phyloP scores from a whole-genome alignment of 2,888 invertebrate genomes.

The Tubulanus polymorphus region DNA sequence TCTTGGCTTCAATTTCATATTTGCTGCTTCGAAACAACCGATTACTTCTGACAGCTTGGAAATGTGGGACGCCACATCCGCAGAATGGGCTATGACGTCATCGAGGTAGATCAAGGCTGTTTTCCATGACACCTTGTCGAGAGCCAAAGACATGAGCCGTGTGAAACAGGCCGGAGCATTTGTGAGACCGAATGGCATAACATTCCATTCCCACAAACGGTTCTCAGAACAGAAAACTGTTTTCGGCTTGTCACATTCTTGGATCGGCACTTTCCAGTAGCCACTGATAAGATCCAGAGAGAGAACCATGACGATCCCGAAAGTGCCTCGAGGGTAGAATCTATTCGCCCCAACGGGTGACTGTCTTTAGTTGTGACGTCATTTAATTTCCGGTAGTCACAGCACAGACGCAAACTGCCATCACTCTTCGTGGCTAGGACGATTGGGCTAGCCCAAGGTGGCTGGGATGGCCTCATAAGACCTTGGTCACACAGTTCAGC shows the following conservation, averaged over 20 bases:
- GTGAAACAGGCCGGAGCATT: background rate
- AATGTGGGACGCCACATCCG: background rate
- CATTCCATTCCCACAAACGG: background rate
- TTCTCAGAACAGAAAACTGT: conserved; percentile 2
- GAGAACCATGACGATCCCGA: conserved; percentile 8
- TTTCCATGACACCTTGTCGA: no score
- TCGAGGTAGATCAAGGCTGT: conserved; percentile 2
- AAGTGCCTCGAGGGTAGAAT: background rate
- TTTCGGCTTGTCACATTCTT: background rate
- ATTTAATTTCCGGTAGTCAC: conserved; percentile 4
- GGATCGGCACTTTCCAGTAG: conserved; percentile 14
- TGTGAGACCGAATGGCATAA: conserved; percentile 3
- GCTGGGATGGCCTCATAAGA: background rate
- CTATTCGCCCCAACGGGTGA: background rate
- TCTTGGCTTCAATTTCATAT: conserved; percentile 11
- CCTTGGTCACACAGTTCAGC: background rate
- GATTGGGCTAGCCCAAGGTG: background rate
- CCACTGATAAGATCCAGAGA: conserved; percentile 10
- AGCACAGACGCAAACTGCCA: background rate
- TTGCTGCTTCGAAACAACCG: conserved; percentile 1
- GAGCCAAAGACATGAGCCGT: background rate
- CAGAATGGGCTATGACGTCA: background rate
- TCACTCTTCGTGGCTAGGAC: background rate
- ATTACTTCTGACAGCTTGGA: conserved; percentile 5
- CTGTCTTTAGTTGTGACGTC: background rate